These are phyloP conservation scores for Triops longicaudatus DNA, from an alignment of 1,140 invertebrate genomes.

Conservation along the genomic window DNA sequence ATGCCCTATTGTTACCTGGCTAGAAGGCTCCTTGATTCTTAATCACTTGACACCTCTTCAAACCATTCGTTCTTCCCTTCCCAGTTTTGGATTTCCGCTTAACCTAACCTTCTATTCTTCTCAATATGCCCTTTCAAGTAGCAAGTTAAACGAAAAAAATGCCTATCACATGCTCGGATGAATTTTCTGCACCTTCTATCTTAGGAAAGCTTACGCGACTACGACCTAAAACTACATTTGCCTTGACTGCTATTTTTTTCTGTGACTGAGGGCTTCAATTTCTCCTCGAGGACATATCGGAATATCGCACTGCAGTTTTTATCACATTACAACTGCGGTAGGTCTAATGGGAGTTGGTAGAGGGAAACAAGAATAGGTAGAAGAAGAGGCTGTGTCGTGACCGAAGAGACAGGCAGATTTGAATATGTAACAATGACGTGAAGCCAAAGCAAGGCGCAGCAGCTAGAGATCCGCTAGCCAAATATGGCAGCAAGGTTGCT, in stretches of 20 bases:
- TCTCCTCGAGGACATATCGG: neutral
- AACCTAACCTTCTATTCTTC: neutral
- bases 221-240: neutral
- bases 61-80: neutral
- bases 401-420: neutral
- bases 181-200: too few species aligned
- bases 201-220: too few species aligned
- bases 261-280: neutral
- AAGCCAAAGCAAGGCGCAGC: conserved; percentile 9
- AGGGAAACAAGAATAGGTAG: neutral
- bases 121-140: neutral
- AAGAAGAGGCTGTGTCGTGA: conserved; percentile 14
- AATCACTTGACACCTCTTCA: conserved; percentile 11
- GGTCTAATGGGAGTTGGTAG: neutral
- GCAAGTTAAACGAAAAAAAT: neutral
- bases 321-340: neutral
- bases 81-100: neutral
- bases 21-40: neutral
- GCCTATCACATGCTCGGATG: neutral
- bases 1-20: neutral
- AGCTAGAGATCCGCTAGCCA: neutral
- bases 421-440: conserved; percentile 2
- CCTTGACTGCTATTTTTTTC: neutral
- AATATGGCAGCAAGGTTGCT: conserved; percentile 14
- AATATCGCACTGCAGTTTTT: neutral